Base-by-base conservation (phyloP, 2,888 invertebrate species). In the Isotomurus palustris region DNA sequence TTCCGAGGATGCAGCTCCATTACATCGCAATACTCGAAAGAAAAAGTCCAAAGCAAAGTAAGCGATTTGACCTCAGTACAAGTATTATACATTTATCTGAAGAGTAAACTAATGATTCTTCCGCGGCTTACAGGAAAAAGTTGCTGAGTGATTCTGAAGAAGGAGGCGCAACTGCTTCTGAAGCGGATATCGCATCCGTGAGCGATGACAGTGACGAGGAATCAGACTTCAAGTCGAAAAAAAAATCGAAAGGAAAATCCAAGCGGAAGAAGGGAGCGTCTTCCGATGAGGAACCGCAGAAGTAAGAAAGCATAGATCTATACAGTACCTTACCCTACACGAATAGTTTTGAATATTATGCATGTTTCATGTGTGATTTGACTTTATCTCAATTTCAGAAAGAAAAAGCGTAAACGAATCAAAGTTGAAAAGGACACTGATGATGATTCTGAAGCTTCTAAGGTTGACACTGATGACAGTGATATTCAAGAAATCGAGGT, bases 401-500 rank as follows among this genome's bases (percentile, higher is more conserved):
- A 57, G 49, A 55, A 43, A 35, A 51, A 56, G 21, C 44, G 50
- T 22, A 40, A 55, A 5, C 53, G 57, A 2, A 41, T 58, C 8
- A 41, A 53, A 19, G 45, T 43, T 8, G 22, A 49, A 29, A 40
- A 59, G 25, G 53, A 53, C 25, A 59, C 61, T 21, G 59, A 55
- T 19, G 51, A 57, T 19, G 55, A 40, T 5, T 49, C 48, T 21
- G 38, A 22, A 10, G 28, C 48, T 19, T 53, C 51, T 12, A 45
- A 35, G 5, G 36, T 35, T 1, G 35, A 22, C 4, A 54, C 60
- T 14, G 44, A 51, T 40, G 57, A 58, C 35, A 56, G 57, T 19
- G 64, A 64, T 36, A 55, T 61, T 25, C 47, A 64, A 32, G 64
- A 64, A 48, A 22, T 51, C 3, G 44, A 47, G 1, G 27, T 28